These are phyloP conservation scores for Danio choprae DNA, from an alignment of 2,797 vertebrate species.

Conservation along the genomic window DNA sequence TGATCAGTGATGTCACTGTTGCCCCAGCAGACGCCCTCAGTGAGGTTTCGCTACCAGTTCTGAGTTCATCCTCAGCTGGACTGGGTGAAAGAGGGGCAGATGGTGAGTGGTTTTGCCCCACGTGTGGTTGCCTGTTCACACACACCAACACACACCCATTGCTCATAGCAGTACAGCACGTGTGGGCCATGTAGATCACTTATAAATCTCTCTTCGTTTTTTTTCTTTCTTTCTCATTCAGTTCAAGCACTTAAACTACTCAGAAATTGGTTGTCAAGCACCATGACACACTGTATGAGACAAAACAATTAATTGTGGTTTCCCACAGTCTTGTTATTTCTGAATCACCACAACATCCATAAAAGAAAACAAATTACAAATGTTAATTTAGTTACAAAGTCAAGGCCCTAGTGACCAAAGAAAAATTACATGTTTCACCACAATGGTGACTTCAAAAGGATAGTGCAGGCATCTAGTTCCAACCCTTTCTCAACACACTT, in stretches of 20 bases:
- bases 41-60: conserved; percentile 81
- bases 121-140: conserved; percentile 62
- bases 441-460: too few relatives aligned
- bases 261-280: too few relatives aligned
- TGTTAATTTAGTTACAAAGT: too few relatives aligned
- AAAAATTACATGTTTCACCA: too few relatives aligned
- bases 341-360: too few relatives aligned
- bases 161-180: conserved; percentile 5
- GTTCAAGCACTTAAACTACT: neutral
- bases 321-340: too few relatives aligned
- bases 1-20: conserved; percentile 72
- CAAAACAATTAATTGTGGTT: too few relatives aligned
- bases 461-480: too few relatives aligned
- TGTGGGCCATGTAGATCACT: conserved; percentile 27
- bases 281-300: too few relatives aligned
- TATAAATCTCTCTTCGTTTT: neutral
- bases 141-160: conserved; percentile 68
- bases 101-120: conserved; percentile 76
- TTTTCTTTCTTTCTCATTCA: neutral
- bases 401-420: too few relatives aligned
- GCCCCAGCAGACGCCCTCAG: conserved; percentile 77
- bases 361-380: too few relatives aligned
- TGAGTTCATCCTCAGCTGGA: conserved; percentile 70
- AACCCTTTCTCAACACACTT: too few relatives aligned
- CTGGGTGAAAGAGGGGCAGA: conserved; percentile 65